Base-by-base conservation (phyloP, 1,140 invertebrate genomes). In the Trichomalopsis sarcophagae region DNA sequence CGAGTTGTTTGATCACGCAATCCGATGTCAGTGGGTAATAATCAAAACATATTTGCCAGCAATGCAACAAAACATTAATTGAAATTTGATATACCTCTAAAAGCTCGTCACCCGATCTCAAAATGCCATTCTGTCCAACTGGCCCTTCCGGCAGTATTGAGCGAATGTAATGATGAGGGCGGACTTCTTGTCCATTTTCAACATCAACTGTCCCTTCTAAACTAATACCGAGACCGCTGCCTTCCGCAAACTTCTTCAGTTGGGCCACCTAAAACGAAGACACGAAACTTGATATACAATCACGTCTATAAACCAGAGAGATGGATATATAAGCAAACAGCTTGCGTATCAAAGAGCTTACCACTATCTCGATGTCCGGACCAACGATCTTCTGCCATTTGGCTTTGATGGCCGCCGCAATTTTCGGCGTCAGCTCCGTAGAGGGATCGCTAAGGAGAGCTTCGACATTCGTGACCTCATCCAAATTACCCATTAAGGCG, bases 191-290 rank as follows among this genome's bases (percentile, higher is more conserved):
- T 4, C 97, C 98, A 87, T 98, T 97, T 91, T 98, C 97, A 62
- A 98, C 97, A 90, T 99, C 98, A 27, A 99, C 98, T 0, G 98
- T 99, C 75, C 98, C 99, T 92, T 99, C 98, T 77, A 99, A 94
- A 83, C 97, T 98, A 86, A 99, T 99, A 11, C 98, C 98, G 36
- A 99, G 94, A 23, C 98, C 98, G 85, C 98, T 97, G 88, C 95
- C 97, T 92, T 96, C 97, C 85, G 95, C 96, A 92, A 96, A 98
- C 94, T 97, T 99, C 90, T 95, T 97, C 88, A 97, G 93, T 89
- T 97, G 96, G 1, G 97, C 97, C 82, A 98, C 95, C 95, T 96
- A 84, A 47, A 76, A 44, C 66, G 6, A 76, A 40, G 14, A 75
- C 1, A 76, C 21, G 21, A 76, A 76, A 78, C 21, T 62, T 6